Percentiles rank a stretch among this genome's conserved stretches.
Evolutionary conservation across 2,888 invertebrate genomes (phyloP).

Genomic region (Drosophila mettleri): DNA sequence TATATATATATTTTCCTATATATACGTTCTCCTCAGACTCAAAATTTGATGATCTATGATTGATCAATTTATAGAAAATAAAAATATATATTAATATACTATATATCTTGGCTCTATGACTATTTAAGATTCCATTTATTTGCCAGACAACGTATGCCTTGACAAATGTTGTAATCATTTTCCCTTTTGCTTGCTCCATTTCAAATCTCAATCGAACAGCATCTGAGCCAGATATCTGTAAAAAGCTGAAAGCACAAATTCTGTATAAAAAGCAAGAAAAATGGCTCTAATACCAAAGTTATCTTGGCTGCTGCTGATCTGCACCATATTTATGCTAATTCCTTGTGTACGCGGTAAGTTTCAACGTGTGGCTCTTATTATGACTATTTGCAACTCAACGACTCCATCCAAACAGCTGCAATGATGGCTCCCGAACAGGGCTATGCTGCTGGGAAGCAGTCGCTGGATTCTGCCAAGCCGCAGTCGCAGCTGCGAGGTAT

Average conservation of each 20-base stretch:
- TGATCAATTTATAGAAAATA: too few relatives aligned
- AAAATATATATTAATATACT: too few relatives aligned
- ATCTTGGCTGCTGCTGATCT: slow-evolving; percentile 4
- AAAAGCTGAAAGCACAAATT: not conserved
- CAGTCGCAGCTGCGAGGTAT: not conserved
- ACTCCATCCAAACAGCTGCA: not conserved
- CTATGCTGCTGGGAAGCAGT: not conserved
- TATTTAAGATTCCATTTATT: too few relatives aligned
- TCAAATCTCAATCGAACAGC: not conserved
- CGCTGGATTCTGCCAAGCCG: too few relatives aligned
- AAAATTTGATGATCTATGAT: too few relatives aligned
- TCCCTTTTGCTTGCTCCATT: not conserved
- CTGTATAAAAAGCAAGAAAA: not conserved
- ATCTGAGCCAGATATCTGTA: not conserved
- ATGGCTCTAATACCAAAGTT: not conserved
- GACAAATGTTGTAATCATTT: not conserved
- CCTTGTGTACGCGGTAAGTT: slow-evolving; percentile 6
- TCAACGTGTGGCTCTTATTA: fast-evolving
- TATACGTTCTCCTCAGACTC: too few relatives aligned
- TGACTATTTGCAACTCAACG: not conserved
- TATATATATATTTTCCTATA: too few relatives aligned
- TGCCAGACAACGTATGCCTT: not conserved
- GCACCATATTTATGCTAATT: not conserved
- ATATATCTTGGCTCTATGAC: too few relatives aligned
- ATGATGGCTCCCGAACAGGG: not conserved